phyloP scores from a whole-genome alignment of 2,888 invertebrate genomes.

The Agrotis clavis region DNA sequence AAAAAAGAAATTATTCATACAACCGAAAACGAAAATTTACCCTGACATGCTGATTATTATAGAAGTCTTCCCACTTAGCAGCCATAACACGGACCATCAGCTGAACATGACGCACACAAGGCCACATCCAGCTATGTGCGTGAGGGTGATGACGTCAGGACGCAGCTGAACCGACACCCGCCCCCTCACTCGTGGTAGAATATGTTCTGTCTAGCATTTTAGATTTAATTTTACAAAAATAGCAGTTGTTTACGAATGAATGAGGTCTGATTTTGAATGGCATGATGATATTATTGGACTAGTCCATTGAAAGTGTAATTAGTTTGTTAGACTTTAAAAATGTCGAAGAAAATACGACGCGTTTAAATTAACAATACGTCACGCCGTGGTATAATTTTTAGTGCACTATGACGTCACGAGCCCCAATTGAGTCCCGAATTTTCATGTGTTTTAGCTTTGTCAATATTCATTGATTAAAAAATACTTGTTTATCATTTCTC shows the following conservation, averaged over 20 bases:
- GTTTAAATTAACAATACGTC: no score
- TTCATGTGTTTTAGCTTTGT: no score
- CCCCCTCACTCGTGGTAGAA: constrained; percentile 14
- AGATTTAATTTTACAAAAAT: constrained; percentile 10
- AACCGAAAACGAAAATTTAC: background rate
- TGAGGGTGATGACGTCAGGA: constrained; percentile 54
- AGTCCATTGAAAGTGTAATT: no score
- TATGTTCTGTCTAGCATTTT: constrained; percentile 17
- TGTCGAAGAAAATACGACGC: no score
- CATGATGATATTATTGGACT: no score
- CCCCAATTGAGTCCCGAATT: no score
- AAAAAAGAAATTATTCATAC: background rate
- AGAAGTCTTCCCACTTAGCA: constrained; percentile 7
- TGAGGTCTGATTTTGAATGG: no score
- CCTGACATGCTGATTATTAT: background rate
- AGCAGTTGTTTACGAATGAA: background rate
- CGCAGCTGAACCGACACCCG: constrained; percentile 24
- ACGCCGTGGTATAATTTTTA: no score
- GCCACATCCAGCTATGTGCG: constrained; percentile 46
- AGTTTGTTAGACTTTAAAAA: no score
- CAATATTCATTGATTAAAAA: no score
- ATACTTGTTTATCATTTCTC: no score
- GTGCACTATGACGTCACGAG: no score
- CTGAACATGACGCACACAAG: constrained; percentile 36
- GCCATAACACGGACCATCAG: constrained; percentile 28